phyloP scores from a whole-genome alignment of 1,140 invertebrate genomes.

The Cecropterus lyciades region DNA sequence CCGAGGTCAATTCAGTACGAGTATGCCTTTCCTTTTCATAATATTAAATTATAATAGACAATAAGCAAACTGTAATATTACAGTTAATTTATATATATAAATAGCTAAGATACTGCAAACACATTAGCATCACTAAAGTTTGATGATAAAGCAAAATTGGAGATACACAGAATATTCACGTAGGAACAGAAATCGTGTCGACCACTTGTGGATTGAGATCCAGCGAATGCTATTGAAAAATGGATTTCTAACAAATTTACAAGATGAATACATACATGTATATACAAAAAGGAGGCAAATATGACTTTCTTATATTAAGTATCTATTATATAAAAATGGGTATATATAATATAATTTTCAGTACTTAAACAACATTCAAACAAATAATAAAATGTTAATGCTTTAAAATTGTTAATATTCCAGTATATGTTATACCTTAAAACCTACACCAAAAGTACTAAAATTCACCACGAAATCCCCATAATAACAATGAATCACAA shows the following conservation, averaged over 20 bases:
- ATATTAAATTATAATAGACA: slow-evolving; percentile 2
- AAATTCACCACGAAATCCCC: slow-evolving; percentile 33
- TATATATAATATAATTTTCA: too few relatives aligned
- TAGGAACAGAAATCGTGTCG: slow-evolving; percentile 57
- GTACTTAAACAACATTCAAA: too few relatives aligned
- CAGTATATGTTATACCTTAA: background rate
- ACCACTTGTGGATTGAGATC: slow-evolving; percentile 76
- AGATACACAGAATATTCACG: slow-evolving; percentile 36
- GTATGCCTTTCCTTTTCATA: background rate
- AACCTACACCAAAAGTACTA: slow-evolving; percentile 2
- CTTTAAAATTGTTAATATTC: background rate
- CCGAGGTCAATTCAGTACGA: background rate
- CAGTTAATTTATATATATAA: too few relatives aligned
- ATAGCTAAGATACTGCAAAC: background rate
- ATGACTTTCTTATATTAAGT: too few relatives aligned
- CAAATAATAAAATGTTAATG: too few relatives aligned
- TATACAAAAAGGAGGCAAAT: background rate
- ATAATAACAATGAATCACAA: slow-evolving; percentile 57
- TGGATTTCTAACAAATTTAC: slow-evolving; percentile 40
- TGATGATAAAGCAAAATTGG: background rate
- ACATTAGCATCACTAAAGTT: slow-evolving; percentile 1
- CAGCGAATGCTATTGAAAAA: slow-evolving; percentile 54
- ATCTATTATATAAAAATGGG: too few relatives aligned
- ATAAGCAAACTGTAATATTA: background rate
- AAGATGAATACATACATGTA: background rate